Evolutionary conservation across 1,140 invertebrate species (phyloP).

Genomic region (Luehdorfia chinensis): DNA sequence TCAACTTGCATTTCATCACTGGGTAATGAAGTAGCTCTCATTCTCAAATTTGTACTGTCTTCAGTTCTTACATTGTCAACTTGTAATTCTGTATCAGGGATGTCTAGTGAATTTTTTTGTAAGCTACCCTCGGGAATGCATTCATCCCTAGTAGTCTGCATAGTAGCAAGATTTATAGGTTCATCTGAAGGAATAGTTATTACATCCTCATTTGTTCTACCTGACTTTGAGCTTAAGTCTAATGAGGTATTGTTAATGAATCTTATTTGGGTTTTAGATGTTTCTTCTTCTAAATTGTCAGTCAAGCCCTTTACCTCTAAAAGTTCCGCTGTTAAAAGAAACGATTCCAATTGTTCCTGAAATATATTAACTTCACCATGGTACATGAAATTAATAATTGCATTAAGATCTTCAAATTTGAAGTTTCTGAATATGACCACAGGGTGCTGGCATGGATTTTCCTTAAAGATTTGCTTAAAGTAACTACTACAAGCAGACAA

Average conservation of each 20-base stretch:
- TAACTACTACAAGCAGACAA: constrained; percentile 90
- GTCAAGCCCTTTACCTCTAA: constrained; percentile 93
- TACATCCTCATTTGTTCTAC: constrained; percentile 42
- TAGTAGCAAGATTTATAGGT: constrained; percentile 64
- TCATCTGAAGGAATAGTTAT: constrained; percentile 48
- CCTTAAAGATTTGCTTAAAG: constrained; percentile 89
- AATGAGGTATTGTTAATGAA: constrained; percentile 55
- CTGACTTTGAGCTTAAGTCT: constrained; percentile 64
- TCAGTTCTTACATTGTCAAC: constrained; percentile 34
- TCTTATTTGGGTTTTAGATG: constrained; percentile 50
- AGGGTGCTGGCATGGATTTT: constrained; percentile 91
- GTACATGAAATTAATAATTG: constrained; percentile 92
- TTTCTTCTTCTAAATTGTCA: constrained; percentile 70
- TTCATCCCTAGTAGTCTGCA: constrained; percentile 49
- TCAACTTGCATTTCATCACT: constrained; percentile 68
- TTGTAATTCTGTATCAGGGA: constrained; percentile 30
- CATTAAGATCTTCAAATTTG: constrained; percentile 87
- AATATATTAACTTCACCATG: constrained; percentile 94
- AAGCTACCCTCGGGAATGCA: constrained; percentile 43
- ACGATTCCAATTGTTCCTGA: constrained; percentile 90
- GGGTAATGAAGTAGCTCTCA: constrained; percentile 26
- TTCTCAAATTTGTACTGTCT: constrained; percentile 31
- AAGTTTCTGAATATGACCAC: constrained; percentile 92
- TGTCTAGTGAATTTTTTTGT: constrained; percentile 36
- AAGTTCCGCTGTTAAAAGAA: constrained; percentile 91